Evolutionary conservation across 2,888 invertebrate species (phyloP).

Genomic region (Rhagonycha fulva): DNA sequence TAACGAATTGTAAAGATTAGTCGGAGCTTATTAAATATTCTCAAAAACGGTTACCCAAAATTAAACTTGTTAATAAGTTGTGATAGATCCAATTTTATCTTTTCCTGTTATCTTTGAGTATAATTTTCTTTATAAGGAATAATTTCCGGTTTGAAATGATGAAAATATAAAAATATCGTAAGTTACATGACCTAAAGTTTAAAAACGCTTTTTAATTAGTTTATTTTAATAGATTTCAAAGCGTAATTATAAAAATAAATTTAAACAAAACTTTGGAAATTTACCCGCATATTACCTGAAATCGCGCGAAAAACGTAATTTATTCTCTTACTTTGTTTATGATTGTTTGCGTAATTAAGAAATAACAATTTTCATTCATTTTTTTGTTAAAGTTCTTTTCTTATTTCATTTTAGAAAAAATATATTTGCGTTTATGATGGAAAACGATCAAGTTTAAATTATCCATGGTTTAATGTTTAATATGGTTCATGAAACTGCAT

Average conservation of each 20-base stretch:
- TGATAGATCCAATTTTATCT: conserved; percentile 7
- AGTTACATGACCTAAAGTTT: not conserved
- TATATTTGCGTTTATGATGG: not conserved
- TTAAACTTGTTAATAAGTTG: conserved; percentile 7
- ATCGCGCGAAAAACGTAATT: no score
- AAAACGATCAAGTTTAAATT: not conserved
- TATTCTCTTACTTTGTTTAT: no score
- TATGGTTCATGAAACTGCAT: not conserved
- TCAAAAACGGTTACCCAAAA: not conserved
- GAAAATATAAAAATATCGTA: not conserved
- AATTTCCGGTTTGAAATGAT: conserved; percentile 1
- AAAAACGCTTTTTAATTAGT: not conserved
- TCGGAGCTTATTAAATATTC: not conserved
- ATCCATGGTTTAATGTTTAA: not conserved
- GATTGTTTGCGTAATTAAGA: not conserved
- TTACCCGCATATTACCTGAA: no score
- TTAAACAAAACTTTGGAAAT: not conserved
- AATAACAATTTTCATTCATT: not conserved
- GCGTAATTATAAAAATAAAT: not conserved
- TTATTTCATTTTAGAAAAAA: not conserved
- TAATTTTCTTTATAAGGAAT: not conserved
- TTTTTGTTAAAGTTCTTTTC: not conserved
- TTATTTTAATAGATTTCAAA: not conserved
- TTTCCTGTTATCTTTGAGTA: conserved; percentile 3
- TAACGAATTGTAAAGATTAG: conserved; percentile 6